Evolutionary conservation across 1,140 invertebrate genomes (phyloP), one percentile per base, ranked within the genome.

Genomic region (Apis dorsata): DNA sequence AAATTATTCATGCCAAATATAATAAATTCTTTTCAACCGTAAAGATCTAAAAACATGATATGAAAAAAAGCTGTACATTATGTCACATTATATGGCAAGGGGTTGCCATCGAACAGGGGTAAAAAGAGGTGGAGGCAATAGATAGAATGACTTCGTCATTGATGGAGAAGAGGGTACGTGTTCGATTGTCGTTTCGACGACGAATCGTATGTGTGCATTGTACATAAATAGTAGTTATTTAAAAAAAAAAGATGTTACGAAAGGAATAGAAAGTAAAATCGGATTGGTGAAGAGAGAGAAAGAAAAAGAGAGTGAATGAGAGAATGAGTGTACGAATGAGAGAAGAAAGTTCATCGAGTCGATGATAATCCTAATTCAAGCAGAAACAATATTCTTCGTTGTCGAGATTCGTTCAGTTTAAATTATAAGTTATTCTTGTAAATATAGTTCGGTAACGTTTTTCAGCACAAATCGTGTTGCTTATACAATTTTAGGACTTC

Each of bases 201-300:
- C 70, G 79, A 74, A 12, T 66, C 70, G 83, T 57, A 66, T 89
- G 69, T 91, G 85, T 87, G 86, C 88, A 89, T 88, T 91, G 91
- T 90, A 91, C 11, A 91, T 92, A 92, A 86, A 90, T 57, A 72
- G 24, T 91, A 91, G 85, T 89, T 90, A 91, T 90, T 91, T 90
- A 90, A 89, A 90, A 71, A 60, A 21, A 21, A 44, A 60, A 15
- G 13, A 12, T 34, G 34, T 34, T 34, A 34, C 34, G 15, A 9
- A 7, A n/a, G 34, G 9, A 13, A 51, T 2, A 49, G 8, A 73
- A 44, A 59, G 53, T 44, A 44, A 44, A 44, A 44, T 44, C 5
- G 57, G 4, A 15, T 15, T 49, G 24, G 8, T 0, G 17, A 2
- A 21, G 21, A 60, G 12, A 60, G 15, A 21, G 21, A 59, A 11